phyloP scores from a whole-genome alignment of 2,888 invertebrate species.

The Chorisops tibialis region DNA sequence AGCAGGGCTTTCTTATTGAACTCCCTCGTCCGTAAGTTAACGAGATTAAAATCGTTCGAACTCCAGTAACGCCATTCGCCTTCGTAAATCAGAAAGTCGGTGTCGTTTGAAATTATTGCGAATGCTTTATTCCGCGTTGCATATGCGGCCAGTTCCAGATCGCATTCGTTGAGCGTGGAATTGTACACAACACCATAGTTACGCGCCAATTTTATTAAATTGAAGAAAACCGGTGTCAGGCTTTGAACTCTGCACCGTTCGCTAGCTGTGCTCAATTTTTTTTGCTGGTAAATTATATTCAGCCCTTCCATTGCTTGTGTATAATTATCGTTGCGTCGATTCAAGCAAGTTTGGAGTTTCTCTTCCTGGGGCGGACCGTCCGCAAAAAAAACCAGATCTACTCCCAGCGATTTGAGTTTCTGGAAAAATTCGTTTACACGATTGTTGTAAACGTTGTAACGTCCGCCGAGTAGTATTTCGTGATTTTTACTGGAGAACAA shows the following conservation, averaged over 20 bases:
- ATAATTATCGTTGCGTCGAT: constrained; percentile 4
- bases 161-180: constrained; percentile 28
- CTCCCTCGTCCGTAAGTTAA: constrained; percentile 20
- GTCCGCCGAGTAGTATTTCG: constrained; percentile 8
- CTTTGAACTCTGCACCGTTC: not conserved
- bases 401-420: constrained; percentile 2
- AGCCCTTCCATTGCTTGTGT: not conserved
- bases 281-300: not conserved
- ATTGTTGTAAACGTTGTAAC: constrained; percentile 11
- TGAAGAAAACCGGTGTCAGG: constrained; percentile 9
- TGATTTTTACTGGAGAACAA: constrained; percentile 3
- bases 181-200: constrained; percentile 8
- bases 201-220: constrained; percentile 6
- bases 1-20: constrained; percentile 24
- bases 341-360: constrained; percentile 1
- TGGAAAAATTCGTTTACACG: not conserved
- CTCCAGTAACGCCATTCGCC: constrained; percentile 32
- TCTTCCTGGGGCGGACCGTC: constrained; percentile 9
- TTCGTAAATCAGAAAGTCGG: constrained; percentile 32
- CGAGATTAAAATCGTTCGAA: constrained; percentile 6
- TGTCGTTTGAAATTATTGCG: constrained; percentile 31
- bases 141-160: constrained; percentile 30
- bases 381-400: constrained; percentile 5
- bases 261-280: not conserved
- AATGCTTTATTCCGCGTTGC: constrained; percentile 28